These are phyloP conservation scores for Drosophila bipectinata DNA, from an alignment of 1,140 invertebrate species.

Conservation along the genomic window DNA sequence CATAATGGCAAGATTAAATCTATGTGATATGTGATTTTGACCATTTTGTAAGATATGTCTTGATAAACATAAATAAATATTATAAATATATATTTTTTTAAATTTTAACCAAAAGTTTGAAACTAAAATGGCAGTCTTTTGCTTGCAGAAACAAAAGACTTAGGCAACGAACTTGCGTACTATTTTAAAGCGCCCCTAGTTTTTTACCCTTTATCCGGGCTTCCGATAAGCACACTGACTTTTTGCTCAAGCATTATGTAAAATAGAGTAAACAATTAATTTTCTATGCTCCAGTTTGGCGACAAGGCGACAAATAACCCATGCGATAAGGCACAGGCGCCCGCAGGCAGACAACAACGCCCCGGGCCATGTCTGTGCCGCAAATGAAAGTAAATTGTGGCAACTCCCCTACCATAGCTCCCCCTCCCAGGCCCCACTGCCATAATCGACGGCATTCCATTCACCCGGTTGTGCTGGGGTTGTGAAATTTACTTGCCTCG, in stretches of 20 bases:
- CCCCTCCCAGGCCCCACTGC: background rate
- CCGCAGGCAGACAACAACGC: constrained; percentile 44
- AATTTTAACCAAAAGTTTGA: background rate
- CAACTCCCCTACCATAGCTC: constrained; percentile 36
- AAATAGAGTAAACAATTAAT: constrained; percentile 80
- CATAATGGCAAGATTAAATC: constrained; percentile 24
- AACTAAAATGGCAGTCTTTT: background rate
- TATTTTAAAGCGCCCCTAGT: constrained; percentile 11
- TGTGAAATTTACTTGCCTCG: constrained; percentile 63
- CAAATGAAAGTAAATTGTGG: constrained; percentile 79
- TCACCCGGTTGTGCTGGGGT: constrained; percentile 51
- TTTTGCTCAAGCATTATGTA: constrained; percentile 67
- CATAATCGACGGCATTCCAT: constrained; percentile 58
- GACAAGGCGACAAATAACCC: constrained; percentile 56
- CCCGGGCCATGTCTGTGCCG: constrained; percentile 26
- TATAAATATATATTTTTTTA: too few relatives aligned
- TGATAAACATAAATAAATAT: background rate
- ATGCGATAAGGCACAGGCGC: constrained; percentile 58
- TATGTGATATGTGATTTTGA: background rate
- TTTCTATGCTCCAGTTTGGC: constrained; percentile 82
- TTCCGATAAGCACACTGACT: constrained; percentile 18
- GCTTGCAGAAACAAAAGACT: constrained; percentile 58
- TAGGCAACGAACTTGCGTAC: constrained; percentile 55
- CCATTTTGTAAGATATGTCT: background rate
- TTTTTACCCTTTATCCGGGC: background rate